phyloP scores from a whole-genome alignment of 2,797 vertebrate species.

The Dendrocincla tyrannina region DNA sequence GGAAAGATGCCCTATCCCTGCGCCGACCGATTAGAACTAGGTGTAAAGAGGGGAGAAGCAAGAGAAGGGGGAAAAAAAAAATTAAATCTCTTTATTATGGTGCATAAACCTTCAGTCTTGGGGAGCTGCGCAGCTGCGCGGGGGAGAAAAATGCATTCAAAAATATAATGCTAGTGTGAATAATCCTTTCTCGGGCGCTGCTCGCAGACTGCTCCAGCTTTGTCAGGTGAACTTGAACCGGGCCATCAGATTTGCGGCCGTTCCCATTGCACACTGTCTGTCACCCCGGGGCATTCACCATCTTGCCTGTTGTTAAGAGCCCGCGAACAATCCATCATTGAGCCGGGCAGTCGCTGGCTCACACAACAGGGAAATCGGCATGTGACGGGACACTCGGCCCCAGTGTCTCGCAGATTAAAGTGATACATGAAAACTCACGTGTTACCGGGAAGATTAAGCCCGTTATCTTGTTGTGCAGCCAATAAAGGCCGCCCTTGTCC shows the following conservation, averaged over 20 bases:
- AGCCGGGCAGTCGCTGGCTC: slow-evolving; percentile 71
- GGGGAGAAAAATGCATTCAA: slow-evolving; percentile 76
- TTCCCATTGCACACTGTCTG: slow-evolving; percentile 73
- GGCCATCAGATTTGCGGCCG: slow-evolving; percentile 71
- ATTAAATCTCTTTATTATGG: slow-evolving; percentile 81
- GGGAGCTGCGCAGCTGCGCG: slow-evolving; percentile 75
- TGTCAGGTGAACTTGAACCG: slow-evolving; percentile 83
- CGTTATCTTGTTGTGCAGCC: slow-evolving; percentile 68
- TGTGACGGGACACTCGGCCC: slow-evolving; percentile 74
- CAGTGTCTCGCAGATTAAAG: slow-evolving; percentile 75
- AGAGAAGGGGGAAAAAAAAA: slow-evolving; percentile 43
- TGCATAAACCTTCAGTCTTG: slow-evolving; percentile 72
- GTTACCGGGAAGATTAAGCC: slow-evolving; percentile 75
- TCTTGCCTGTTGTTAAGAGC: slow-evolving; percentile 79
- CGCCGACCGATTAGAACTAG: slow-evolving; percentile 51
- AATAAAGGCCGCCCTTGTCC: slow-evolving; percentile 66
- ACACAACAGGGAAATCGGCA: slow-evolving; percentile 77
- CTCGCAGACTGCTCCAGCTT: slow-evolving; percentile 75
- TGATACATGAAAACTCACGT: slow-evolving; percentile 77
- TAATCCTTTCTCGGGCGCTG: slow-evolving; percentile 78
- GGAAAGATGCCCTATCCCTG: slow-evolving; percentile 55
- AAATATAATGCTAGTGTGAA: slow-evolving; percentile 79
- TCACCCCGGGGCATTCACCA: slow-evolving; percentile 80
- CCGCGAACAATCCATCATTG: slow-evolving; percentile 77
- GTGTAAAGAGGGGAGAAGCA: slow-evolving; percentile 59